Evolutionary conservation across 2,888 invertebrate genomes (phyloP), one percentile per base, ranked within the genome.

Genomic region (Mythimna ferrago): DNA sequence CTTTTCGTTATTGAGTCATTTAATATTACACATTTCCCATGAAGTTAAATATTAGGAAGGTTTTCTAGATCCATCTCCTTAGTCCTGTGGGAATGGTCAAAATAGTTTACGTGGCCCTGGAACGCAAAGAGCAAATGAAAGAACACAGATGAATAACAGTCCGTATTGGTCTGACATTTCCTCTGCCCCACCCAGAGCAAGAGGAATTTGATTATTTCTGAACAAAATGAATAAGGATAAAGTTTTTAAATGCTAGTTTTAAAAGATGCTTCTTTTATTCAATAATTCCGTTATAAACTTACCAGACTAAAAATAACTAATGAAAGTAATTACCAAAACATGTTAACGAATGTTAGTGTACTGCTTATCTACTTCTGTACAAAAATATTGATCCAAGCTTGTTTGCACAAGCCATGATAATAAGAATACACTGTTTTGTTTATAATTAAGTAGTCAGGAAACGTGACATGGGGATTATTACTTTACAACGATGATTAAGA

Each of bases 371-470:
- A 54, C 56, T 41, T 57, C 21, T 58, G 68, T 73, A 86, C 84
- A 87, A 90, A 90, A 92, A 92, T 91, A 92, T 92, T 92, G 84
- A 89, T 88, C 84, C 80, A 87, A 86, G 80, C 76, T 60, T 90
- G 87, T 92, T 91, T 91, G 87, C 60, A 85, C 80, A 82, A 65
- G 81, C 76, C 81, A 41, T 72, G 85, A 86, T 87, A 89, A 87
- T 86, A 84, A 83, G 68, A 76, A 73, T 67, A 81, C 69, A 74
- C 75, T 85, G 84, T 84, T 84, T 85, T 81, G 81, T 82, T 84
- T 85, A 76, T 82, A 82, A 85, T 87, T 87, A 83, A 82, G 78
- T 62, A 80, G 78, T 82, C 77, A 81, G 44, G 62, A 65, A 80
- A 81, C 76, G 79, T 85, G 84, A 85, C 80, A 81, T 60, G 77